Evolutionary conservation across 2,888 invertebrate species (phyloP), one percentile per base, ranked within the genome.

Genomic region (Lymantria dispar): DNA sequence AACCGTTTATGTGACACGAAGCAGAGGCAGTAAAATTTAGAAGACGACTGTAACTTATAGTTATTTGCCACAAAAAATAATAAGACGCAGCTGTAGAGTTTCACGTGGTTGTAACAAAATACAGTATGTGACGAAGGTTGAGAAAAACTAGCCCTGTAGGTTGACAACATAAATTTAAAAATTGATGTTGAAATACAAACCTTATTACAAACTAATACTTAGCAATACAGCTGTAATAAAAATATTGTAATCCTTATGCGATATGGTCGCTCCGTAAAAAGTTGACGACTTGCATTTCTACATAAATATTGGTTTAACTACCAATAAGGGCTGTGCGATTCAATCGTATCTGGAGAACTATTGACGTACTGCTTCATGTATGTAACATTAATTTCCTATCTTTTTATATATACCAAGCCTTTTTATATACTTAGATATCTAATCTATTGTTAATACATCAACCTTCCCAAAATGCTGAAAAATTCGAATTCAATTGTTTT

Each of bases 271-370:
- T 75, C 43, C 45, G 60, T 67, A 64, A 86, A 85, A 87, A 86
- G 72, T 78, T 62, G 72, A 70, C 64, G 71, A 72, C 76, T 83
- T 73, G 69, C 78, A 80, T 83, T 82, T 83, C 76, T 80, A 79
- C 81, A 82, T 82, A 83, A 82, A 83, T 80, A 76, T 80, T 76
- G 69, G 64, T 71, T 73, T 70, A 77, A 76, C 72, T 72, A 70
- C 67, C 65, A 60, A 66, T 71, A 64, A 54, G 54, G 61, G 62
- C 67, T 62, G 69, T 58, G 59, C 58, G 56, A 69, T 70, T 64
- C 60, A 64, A 58, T 68, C 64, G 67, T 60, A 62, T 67, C 62
- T 63, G 55, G 54, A 64, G 65, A 66, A 64, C 66, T 70, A 65
- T 64, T 56, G 53, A 51, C 62, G 50, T 58, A 51, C 45, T 43